A percentile compares a stretch with the other conserved stretches of the same genome.
Evolutionary conservation across 2,797 vertebrate species (phyloP).

Genomic region (Anas capensis): DNA sequence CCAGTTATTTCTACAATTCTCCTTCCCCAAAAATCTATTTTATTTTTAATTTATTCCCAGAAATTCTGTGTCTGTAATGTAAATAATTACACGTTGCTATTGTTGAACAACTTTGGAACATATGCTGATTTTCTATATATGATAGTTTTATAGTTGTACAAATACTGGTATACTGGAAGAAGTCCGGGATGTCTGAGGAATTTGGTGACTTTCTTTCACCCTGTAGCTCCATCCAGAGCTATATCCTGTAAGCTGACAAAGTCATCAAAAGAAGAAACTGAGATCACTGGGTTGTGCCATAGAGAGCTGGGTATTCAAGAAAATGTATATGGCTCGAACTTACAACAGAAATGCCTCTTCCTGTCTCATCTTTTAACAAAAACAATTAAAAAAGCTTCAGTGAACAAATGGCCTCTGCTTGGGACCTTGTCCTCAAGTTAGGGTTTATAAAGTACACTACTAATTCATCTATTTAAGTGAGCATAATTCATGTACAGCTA

Average conservation of each 20-base stretch:
- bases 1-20: conserved; percentile 58
- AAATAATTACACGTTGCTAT: conserved; percentile 49
- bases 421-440: neutral
- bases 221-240: neutral
- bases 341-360: neutral
- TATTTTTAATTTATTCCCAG: neutral
- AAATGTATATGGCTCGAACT: neutral
- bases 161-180: conserved; percentile 8
- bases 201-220: neutral
- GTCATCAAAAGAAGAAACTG: neutral
- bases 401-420: neutral
- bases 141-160: conserved; percentile 21
- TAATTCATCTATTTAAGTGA: neutral
- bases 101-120: neutral
- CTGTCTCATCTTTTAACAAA: neutral
- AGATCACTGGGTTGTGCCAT: neutral
- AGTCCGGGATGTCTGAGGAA: neutral
- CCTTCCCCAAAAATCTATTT: conserved; percentile 25
- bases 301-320: neutral
- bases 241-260: neutral
- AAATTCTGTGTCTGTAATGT: conserved; percentile 8
- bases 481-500: neutral
- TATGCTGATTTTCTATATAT: conserved; percentile 6
- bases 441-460: neutral
- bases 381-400: neutral